These are phyloP conservation scores for Hemichromis elongatus DNA, from an alignment of 2,113 vertebrate genomes.

Conservation along the genomic window DNA sequence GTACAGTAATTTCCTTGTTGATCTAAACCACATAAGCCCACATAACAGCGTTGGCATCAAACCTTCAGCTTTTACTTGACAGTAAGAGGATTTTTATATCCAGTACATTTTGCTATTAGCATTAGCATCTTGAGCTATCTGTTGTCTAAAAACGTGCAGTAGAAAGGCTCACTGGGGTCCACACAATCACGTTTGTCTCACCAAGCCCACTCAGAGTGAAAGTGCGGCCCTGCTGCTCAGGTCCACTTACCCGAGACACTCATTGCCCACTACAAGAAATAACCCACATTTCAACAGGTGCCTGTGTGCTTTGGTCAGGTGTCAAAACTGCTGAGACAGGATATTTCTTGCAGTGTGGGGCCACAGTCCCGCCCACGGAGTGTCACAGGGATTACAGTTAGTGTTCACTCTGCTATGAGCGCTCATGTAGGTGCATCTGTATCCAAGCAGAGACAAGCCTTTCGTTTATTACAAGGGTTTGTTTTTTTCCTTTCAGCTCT, in stretches of 20 bases:
- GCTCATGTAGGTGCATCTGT: not conserved
- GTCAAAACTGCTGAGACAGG: fast-evolving
- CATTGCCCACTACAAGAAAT: not conserved
- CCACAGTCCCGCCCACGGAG: conserved; percentile 53
- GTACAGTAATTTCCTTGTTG: not conserved
- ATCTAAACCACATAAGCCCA: too few species aligned
- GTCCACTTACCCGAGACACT: not conserved
- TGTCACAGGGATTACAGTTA: conserved; percentile 34
- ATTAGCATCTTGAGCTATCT: not conserved
- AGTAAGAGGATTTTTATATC: not conserved
- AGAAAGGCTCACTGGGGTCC: not conserved
- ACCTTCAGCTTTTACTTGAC: too few species aligned
- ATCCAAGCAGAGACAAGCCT: not conserved
- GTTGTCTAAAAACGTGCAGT: not conserved
- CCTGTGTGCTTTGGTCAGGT: fast-evolving
- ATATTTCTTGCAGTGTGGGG: not conserved
- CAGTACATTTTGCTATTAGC: not conserved
- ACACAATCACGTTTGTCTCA: not conserved
- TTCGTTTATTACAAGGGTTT: not conserved
- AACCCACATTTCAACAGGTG: fast-evolving
- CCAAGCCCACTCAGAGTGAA: not conserved
- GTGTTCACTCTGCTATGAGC: not conserved
- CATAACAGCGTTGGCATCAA: not conserved
- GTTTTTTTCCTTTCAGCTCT: not conserved
- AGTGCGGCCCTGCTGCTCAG: not conserved